phyloP scores from a whole-genome alignment of 2,113 vertebrate genomes.

The Ctenodactylus gundi region DNA sequence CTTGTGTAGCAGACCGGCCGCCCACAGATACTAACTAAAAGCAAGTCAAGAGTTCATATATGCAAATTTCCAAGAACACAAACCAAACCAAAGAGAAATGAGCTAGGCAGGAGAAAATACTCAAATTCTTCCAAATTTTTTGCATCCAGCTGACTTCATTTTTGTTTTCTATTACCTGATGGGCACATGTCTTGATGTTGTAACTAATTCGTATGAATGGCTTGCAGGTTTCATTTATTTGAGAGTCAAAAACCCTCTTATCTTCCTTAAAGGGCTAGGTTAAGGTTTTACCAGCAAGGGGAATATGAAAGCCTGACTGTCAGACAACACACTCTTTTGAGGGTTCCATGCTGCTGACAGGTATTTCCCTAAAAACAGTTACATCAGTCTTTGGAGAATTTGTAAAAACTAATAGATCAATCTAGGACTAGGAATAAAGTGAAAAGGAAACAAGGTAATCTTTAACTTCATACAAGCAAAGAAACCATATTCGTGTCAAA shows the following conservation, averaged over 20 bases:
- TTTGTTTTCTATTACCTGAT: background rate
- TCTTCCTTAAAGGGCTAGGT: background rate
- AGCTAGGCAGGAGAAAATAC: background rate
- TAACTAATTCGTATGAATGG: background rate
- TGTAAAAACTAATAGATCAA: background rate
- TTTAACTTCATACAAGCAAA: background rate
- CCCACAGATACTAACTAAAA: background rate
- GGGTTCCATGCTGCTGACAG: background rate
- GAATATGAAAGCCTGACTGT: background rate
- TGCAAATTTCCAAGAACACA: background rate
- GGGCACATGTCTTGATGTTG: background rate
- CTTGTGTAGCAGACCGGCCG: background rate
- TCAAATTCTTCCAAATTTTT: background rate
- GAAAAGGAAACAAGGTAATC: background rate
- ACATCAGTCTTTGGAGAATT: background rate
- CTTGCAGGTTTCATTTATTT: background rate
- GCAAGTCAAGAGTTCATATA: background rate
- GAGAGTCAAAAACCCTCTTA: background rate
- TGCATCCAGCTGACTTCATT: background rate
- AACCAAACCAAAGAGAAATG: background rate
- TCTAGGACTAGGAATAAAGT: background rate
- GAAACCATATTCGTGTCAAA: background rate
- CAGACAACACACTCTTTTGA: background rate
- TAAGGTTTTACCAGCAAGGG: background rate
- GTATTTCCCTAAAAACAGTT: background rate